These are phyloP conservation scores for Stegodyphus dumicola DNA, from an alignment of 1,140 invertebrate genomes.

Conservation along the genomic window DNA sequence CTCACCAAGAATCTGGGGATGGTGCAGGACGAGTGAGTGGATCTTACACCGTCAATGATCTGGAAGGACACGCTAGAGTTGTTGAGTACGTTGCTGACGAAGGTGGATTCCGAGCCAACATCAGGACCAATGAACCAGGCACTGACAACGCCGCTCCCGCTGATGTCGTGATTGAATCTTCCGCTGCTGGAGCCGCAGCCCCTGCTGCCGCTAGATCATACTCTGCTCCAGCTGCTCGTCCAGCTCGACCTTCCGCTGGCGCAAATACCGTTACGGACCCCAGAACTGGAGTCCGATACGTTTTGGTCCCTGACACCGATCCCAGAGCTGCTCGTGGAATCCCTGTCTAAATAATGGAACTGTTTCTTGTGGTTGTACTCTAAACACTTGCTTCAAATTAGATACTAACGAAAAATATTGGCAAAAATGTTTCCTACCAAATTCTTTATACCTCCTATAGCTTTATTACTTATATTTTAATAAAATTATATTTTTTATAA, in stretches of 20 bases:
- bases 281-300: background rate
- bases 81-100: conserved; percentile 66
- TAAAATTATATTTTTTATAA: no score
- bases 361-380: no score
- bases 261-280: background rate
- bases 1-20: conserved; percentile 51
- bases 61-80: conserved; percentile 63
- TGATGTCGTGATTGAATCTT: conserved; percentile 32
- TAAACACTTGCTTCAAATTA: no score
- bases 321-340: background rate
- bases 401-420: no score
- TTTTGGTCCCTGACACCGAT: background rate
- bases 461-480: no score
- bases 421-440: no score
- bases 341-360: no score
- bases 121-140: conserved; percentile 46
- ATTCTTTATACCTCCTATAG: no score
- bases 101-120: conserved; percentile 65
- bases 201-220: background rate
- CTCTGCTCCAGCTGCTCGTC: background rate
- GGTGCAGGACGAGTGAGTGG: conserved; percentile 60
- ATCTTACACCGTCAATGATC: conserved; percentile 62
- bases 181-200: background rate
- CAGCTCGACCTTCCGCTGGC: background rate
- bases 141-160: conserved; percentile 32